A percentile compares a stretch with the other conserved stretches of the same genome.
These are phyloP conservation scores for Drosophila ambigua DNA, from an alignment of 1,140 invertebrate genomes.

Conservation along the genomic window DNA sequence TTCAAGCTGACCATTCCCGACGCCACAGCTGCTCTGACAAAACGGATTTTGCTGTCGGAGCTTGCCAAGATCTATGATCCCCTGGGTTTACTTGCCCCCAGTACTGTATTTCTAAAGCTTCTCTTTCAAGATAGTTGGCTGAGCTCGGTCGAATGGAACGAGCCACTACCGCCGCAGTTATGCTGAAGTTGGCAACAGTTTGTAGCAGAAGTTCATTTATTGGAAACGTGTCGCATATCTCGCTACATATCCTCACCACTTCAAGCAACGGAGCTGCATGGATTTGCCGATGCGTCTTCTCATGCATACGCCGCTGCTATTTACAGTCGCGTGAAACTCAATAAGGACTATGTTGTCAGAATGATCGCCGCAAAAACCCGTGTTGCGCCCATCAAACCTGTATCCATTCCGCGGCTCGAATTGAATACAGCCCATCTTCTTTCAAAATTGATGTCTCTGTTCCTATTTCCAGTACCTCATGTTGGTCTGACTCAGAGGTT, in stretches of 20 bases:
- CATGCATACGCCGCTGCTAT: slow-evolving; percentile 6
- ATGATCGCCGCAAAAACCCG: too few species aligned
- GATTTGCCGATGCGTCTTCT: neutral
- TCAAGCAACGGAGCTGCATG: neutral
- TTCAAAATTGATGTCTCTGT: slow-evolving; percentile 34
- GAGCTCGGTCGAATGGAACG: neutral
- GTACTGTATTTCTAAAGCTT: slow-evolving; percentile 8
- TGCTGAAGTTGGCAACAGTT: neutral
- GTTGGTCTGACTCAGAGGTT: slow-evolving; percentile 1
- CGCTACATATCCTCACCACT: neutral
- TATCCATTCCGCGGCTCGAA: slow-evolving; percentile 10
- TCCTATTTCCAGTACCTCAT: slow-evolving; percentile 7
- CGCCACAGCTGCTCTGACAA: too few species aligned
- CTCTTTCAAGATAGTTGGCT: slow-evolving; percentile 16
- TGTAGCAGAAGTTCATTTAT: too few species aligned
- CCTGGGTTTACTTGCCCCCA: slow-evolving; percentile 2
- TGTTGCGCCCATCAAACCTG: too few species aligned
- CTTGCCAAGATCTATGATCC: slow-evolving; percentile 9
- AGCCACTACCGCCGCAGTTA: neutral
- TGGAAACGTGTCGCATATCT: too few species aligned
- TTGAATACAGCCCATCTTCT: slow-evolving; percentile 13
- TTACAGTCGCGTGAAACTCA: slow-evolving; percentile 3
- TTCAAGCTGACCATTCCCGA: too few species aligned
- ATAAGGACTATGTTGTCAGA: neutral
- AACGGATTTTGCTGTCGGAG: neutral